Evolutionary conservation across 1,140 invertebrate genomes (phyloP), one percentile per base, ranked within the genome.

Genomic region (Bombus confusus): DNA sequence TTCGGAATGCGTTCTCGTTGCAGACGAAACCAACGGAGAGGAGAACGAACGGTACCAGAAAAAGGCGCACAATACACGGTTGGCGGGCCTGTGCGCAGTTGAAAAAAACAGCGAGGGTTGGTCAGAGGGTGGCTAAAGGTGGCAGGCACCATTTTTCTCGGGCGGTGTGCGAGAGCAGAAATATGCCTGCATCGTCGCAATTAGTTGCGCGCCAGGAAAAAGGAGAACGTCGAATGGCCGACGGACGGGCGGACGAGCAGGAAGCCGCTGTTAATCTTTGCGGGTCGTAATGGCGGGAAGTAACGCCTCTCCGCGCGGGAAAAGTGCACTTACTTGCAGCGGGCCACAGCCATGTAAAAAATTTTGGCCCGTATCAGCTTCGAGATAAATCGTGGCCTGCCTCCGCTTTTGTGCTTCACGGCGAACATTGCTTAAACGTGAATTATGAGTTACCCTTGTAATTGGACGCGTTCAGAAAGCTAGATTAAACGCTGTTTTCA

Each of bases 221-320:
- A 86, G 80, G 66, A 87, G 72, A 82, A 90, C 68, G 69, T 41
- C 82, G 79, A 90, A 74, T 74, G 52, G 68, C 43, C 80, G 64
- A 74, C 77, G 80, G 68, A 71, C 66, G 75, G 62, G 69, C 77
- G 72, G 75, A 72, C 76, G 83, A 80, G 57, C 86, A 85, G 87
- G 87, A 89, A 89, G 88, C 87, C 78, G 88, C 66, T 85, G 88
- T 90, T 89, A 90, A 90, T 90, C 88, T 89, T 90, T 79, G 81
- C 84, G 80, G 68, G 69, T 86, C 78, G 80, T 90, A 89, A 89
- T 90, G 88, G 85, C 81, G 78, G 85, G 80, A 89, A 89, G 85
- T 82, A 87, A 89, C 77, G 85, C 82, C 88, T 76, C 88, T 72
- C 72, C 74, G 80, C 62, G 88, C 88, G 89, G 77, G 87, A 89